Evolutionary conservation across 1,140 invertebrate species (phyloP), one percentile per base, ranked within the genome.

Genomic region (Camponotus vicinus): DNA sequence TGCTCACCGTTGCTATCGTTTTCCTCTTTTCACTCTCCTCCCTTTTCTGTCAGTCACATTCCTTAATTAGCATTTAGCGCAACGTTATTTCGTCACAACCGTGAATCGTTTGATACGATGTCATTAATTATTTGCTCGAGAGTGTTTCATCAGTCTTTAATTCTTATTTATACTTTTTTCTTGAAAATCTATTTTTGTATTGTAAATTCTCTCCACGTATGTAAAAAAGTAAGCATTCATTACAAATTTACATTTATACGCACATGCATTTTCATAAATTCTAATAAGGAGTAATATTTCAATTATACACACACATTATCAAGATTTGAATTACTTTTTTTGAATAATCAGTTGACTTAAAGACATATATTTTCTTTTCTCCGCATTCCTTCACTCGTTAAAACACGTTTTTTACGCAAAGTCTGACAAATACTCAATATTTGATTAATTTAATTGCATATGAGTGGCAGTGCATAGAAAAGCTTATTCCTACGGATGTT

Each of bases 371-470:
- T 59, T 70, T n/a, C 11, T 70, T 82, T 69, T 18, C 15, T 71
- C 15, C 13, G 70, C 52, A 21, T 64, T 15, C 27, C 37, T 59
- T 70, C 49, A 63, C n/a, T 73, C 42, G 34, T 45, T 61, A 57
- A 78, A 73, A 40, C 63, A 27, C 21, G 57, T n/a, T 73, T 85
- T 79, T 73, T 34, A 42, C 18, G 9, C 66, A 42, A 86, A 89
- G 86, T 89, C 87, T 90, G 91, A 92, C 61, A 49, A 92, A 92
- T 92, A 92, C 91, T 92, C 92, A 92, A 89, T 91, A 90, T 67
- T 85, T 84, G 79, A 88, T 91, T 92, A 92, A 90, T 92, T 88
- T 78, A 87, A 86, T 88, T 91, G 76, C 82, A 75, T 86, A 77
- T 63, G 64, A 88, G 67, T 87, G 82, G 76, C 86, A 86, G 80